Evolutionary conservation across 2,113 vertebrate genomes (phyloP), one percentile per base, ranked within the genome.

Genomic region (Acanthisitta chloris): DNA sequence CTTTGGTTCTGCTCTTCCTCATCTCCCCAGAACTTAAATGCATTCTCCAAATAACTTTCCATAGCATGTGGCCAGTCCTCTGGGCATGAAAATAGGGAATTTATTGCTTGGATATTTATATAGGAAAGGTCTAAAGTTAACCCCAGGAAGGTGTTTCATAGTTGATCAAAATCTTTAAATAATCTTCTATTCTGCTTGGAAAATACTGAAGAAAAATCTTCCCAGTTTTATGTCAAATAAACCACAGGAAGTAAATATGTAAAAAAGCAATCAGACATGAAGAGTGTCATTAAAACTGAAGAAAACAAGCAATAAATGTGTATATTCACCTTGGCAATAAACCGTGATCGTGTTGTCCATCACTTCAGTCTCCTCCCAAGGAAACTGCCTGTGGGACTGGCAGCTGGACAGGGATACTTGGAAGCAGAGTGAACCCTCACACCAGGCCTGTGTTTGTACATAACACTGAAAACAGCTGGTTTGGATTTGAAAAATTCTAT

Each of bases 401-500:
- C 62, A 70, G 51, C 76, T 38, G 64, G 66, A 5, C 17, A 2
- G 0, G 0, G 19, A 17, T 7, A 0, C 17, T n/a, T 34, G 67
- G 87, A 72, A 90, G 5, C 42, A 8, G 73, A 87, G 65, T 9
- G 28, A 92, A 28, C 78, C 71, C 38, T 48, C 26, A 24, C 45
- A 73, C 81, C 36, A 72, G 74, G n/a, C 48, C 58, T 59, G 58
- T 80, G 73, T 94, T 94, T 95, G 83, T 87, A 57, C 76, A 55
- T 28, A 96, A 81, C 43, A 5, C 86, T 86, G 31, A 26, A 26
- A 97, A 93, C 90, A 95, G 88, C 86, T 97, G 83, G 92, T 97
- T 97, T 96, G 91, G 81, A 95, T 95, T 93, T 91, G 45, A 65
- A 88, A 96, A 95, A 88, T 86, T 93, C 92, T 95, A 1, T 42